Evolutionary conservation across 1,140 invertebrate species (phyloP).

Genomic region (Macrobrachium nipponense): DNA sequence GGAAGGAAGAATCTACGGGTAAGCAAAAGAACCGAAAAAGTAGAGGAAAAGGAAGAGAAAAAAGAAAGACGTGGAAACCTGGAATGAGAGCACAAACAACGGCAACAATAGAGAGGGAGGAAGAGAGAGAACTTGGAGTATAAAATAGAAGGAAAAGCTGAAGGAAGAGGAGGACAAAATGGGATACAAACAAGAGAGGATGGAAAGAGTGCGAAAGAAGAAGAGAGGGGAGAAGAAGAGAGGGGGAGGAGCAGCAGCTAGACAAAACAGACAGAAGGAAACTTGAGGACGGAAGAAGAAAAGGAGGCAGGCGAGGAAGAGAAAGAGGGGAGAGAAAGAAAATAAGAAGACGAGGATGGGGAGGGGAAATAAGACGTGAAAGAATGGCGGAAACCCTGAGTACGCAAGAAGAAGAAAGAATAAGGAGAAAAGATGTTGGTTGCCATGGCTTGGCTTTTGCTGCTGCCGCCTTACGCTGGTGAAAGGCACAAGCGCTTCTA

Average conservation of each 20-base stretch:
- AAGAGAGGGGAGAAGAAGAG: not conserved
- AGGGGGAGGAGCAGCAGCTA: not conserved
- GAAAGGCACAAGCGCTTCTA: too few species aligned
- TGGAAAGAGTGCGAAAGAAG: not conserved
- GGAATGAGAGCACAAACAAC: constrained; percentile 2
- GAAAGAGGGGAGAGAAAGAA: not conserved
- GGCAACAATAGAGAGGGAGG: constrained; percentile 14
- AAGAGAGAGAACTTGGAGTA: not conserved
- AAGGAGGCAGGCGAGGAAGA: not conserved
- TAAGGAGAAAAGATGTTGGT: not conserved
- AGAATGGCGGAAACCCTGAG: not conserved
- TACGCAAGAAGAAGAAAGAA: not conserved
- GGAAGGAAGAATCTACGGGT: not conserved
- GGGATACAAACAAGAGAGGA: not conserved
- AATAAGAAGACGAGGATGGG: not conserved
- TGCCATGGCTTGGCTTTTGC: too few species aligned
- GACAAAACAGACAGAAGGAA: not conserved
- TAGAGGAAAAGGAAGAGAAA: not conserved
- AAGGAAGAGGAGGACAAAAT: not conserved
- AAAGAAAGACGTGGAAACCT: constrained; percentile 7
- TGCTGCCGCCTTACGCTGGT: too few species aligned
- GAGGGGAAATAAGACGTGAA: not conserved
- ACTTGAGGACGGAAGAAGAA: not conserved
- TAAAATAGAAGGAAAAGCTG: not conserved
- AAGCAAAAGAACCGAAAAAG: not conserved